Conservation (phyloP, 2,888 invertebrate genomes). For the Patella caerulea region DNA sequence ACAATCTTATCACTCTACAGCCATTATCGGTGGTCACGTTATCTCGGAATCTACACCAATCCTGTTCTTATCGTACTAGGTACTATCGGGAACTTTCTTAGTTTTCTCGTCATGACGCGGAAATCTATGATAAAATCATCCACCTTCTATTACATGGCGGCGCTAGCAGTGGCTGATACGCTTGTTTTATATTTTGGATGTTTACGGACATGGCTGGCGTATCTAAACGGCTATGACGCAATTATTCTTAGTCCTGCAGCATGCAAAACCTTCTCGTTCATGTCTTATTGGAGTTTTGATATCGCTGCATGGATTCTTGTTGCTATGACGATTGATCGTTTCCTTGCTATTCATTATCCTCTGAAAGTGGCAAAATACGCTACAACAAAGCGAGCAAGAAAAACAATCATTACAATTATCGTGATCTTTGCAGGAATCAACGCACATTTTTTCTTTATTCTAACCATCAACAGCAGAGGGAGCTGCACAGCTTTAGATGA, state of each 20-base stretch:
- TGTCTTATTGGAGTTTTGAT: conserved; percentile 53
- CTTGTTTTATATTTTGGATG: conserved; percentile 51
- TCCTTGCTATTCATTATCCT: conserved; percentile 57
- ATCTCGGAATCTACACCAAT: conserved; percentile 48
- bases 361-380: conserved; percentile 47
- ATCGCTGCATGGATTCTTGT: conserved; percentile 61
- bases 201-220: conserved; percentile 51
- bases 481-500: conserved; percentile 41
- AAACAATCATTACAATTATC: conserved; percentile 36
- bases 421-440: conserved; percentile 43
- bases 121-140: conserved; percentile 48
- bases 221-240: conserved; percentile 41
- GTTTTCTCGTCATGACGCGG: conserved; percentile 53
- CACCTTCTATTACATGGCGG: conserved; percentile 57
- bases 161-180: conserved; percentile 52
- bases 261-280: conserved; percentile 47
- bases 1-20: conserved; percentile 37
- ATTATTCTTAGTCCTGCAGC: conserved; percentile 35
- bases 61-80: conserved; percentile 52
- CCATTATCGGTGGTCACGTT: conserved; percentile 41
- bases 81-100: conserved; percentile 55
- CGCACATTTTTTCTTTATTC: conserved; percentile 54
- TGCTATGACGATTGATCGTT: conserved; percentile 62
- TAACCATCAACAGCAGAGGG: conserved; percentile 37
- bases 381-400: conserved; percentile 47